Evolutionary conservation across 1,140 invertebrate genomes (phyloP).

Genomic region (Pissodes strobi): DNA sequence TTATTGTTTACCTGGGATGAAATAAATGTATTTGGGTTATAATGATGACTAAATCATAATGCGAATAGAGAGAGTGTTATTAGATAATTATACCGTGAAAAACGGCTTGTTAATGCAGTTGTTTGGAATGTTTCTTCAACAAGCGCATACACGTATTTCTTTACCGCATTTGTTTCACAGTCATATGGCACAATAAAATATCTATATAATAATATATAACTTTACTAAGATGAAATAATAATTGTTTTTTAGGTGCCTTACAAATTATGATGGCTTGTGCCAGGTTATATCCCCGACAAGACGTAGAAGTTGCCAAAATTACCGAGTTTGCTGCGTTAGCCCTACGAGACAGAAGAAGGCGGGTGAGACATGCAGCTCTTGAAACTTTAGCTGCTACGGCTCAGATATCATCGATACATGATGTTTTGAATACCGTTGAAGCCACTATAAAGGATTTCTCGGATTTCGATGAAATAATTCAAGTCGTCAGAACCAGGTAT

Average conservation of each 20-base stretch:
- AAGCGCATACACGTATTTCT: too few relatives aligned
- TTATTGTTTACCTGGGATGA: too few relatives aligned
- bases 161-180: too few relatives aligned
- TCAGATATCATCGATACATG: conserved; percentile 67
- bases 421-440: conserved; percentile 59
- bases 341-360: conserved; percentile 69
- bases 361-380: conserved; percentile 78
- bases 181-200: too few relatives aligned
- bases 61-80: too few relatives aligned
- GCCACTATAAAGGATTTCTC: conserved; percentile 54
- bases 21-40: too few relatives aligned
- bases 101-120: too few relatives aligned
- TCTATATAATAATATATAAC: too few relatives aligned
- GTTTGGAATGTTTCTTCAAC: too few relatives aligned
- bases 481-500: conserved; percentile 60
- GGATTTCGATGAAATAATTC: conserved; percentile 57
- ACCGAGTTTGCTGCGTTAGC: conserved; percentile 63
- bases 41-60: too few relatives aligned
- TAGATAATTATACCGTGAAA: too few relatives aligned
- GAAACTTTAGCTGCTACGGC: conserved; percentile 79
- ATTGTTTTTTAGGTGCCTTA: conserved; percentile 62
- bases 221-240: too few relatives aligned
- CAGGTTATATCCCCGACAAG: conserved; percentile 79
- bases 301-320: conserved; percentile 71
- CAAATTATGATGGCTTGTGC: conserved; percentile 77